Percentiles rank a stretch among this genome's conserved stretches.
phyloP scores from a whole-genome alignment of 1,140 invertebrate species.

The Philopotamus ludificatus region DNA sequence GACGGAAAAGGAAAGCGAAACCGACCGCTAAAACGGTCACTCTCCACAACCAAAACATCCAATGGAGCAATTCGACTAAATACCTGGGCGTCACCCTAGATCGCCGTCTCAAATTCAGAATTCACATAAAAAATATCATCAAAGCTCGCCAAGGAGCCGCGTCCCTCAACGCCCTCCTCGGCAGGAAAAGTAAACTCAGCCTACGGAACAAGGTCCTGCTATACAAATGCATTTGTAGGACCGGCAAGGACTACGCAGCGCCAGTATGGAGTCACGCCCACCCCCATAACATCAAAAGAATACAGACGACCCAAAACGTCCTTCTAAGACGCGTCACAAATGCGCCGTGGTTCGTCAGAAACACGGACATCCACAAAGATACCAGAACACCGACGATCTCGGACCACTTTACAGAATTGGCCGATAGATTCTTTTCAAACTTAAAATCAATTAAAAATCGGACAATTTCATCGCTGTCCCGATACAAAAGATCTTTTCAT shows the following conservation, averaged over 20 bases:
- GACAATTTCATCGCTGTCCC: too few relatives aligned
- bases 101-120: background rate
- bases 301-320: too few relatives aligned
- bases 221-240: background rate
- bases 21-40: background rate
- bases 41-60: background rate
- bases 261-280: too few relatives aligned
- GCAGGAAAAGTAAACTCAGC: background rate
- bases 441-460: too few relatives aligned
- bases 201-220: background rate
- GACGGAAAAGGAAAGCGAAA: background rate
- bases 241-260: background rate
- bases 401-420: too few relatives aligned
- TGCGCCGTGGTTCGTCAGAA: too few relatives aligned
- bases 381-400: too few relatives aligned
- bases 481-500: too few relatives aligned
- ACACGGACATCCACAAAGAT: too few relatives aligned
- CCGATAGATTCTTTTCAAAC: too few relatives aligned
- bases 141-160: background rate
- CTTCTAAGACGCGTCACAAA: too few relatives aligned
- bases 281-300: too few relatives aligned
- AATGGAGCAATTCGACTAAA: background rate
- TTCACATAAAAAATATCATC: background rate
- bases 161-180: background rate
- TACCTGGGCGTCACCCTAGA: slow-evolving; percentile 4